phyloP scores from a whole-genome alignment of 2,888 invertebrate genomes.

The Pollenia labialis region DNA sequence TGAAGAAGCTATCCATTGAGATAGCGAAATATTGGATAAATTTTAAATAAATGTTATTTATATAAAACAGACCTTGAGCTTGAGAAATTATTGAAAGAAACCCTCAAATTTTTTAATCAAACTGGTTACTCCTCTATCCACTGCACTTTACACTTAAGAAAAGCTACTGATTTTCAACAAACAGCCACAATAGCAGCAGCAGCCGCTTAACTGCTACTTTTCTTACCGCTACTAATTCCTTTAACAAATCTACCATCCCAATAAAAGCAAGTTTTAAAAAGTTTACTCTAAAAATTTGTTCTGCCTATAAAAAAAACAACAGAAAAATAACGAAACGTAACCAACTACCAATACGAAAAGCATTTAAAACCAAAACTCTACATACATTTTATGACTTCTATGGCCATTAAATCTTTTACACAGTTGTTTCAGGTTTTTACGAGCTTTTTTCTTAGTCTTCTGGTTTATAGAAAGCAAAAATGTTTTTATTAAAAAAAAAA shows the following conservation, averaged over 20 bases:
- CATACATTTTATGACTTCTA: conserved; percentile 59
- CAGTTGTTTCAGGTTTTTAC: conserved; percentile 60
- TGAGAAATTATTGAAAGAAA: too few relatives aligned
- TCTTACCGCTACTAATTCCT: conserved; percentile 45
- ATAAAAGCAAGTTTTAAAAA: conserved; percentile 64
- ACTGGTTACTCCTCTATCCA: neutral
- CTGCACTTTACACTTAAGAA: conserved; percentile 28
- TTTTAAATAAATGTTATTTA: too few relatives aligned
- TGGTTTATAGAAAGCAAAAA: conserved; percentile 2
- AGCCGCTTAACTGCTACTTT: conserved; percentile 18
- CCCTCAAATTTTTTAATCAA: neutral
- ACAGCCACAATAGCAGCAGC: neutral
- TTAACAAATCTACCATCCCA: conserved; percentile 50
- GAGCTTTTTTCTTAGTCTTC: conserved; percentile 36
- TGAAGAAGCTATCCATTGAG: too few relatives aligned
- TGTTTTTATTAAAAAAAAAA: conserved; percentile 53
- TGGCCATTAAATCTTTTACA: conserved; percentile 70
- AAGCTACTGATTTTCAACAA: conserved; percentile 46
- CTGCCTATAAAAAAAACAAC: conserved; percentile 64
- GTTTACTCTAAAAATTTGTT: conserved; percentile 71
- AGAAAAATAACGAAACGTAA: conserved; percentile 34
- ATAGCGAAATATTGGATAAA: too few relatives aligned
- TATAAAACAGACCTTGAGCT: too few relatives aligned
- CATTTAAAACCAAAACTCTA: conserved; percentile 31
- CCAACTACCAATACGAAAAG: conserved; percentile 51